Evolutionary conservation across 2,113 vertebrate species (phyloP), one percentile per base, ranked within the genome.

Genomic region (Catharus fuscescens): DNA sequence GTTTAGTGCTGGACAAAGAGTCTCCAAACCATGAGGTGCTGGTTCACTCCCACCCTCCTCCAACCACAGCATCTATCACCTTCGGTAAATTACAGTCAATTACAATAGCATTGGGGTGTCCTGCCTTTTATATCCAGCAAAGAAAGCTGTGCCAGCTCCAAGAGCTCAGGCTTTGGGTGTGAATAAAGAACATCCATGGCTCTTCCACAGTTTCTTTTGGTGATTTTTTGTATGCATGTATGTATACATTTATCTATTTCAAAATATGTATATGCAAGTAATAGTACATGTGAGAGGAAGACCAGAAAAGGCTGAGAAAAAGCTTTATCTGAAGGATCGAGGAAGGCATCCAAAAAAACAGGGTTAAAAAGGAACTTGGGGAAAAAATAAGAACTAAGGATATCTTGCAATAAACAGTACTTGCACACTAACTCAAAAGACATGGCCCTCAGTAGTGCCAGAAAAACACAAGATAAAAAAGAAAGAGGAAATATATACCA

Each of bases 51-150:
- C 36, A 65, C 15, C 5, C 18, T 44, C 31, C 50, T 74, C 56
- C 29, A 23, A 52, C 15, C 6, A 36, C 5, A 79, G 26, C 16
- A 69, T 23, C 8, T 23, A 26, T 26, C 2, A 3, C 15, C 9
- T 84, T 70, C 28, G 54, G 2, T 21, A 54, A 53, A 74, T 19
- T 31, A n/a, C 9, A 66, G 14, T n/a, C 34, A 56, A 83, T 34
- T 38, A 19, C 2, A 70, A 15, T 4, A 44, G 2, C 5, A 48
- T 9, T 48, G 9, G 10, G 4, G 2, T 42, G 2, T n/a, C 9
- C 26, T 70, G 12, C 7, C 20, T 59, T 72, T 65, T 66, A 13
- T 8, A 25, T 8, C 29, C 10, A 84, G 17, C 16, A 52, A 65
- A 47, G 9, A 61, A 65, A 25, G 5, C 18, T 5, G 2, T 34